phyloP scores from a whole-genome alignment of 2,113 vertebrate species.

The Electrona antarctica region DNA sequence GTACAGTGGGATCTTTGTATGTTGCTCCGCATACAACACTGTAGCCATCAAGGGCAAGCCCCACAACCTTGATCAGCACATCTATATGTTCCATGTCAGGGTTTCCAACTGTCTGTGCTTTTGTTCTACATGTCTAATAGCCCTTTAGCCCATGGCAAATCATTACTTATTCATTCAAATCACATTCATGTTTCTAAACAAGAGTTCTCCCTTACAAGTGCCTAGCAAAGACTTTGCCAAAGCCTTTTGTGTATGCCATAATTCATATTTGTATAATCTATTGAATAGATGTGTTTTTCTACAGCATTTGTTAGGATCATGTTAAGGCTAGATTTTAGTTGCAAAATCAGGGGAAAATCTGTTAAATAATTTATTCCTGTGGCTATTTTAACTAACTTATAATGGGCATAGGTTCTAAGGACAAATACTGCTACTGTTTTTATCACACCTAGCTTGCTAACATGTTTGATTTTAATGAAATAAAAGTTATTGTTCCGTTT shows the following conservation, averaged over 20 bases:
- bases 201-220: background rate
- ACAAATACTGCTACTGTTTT: background rate
- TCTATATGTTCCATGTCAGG: background rate
- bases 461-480: too few relatives aligned
- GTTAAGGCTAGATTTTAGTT: background rate
- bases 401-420: background rate
- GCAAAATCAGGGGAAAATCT: background rate
- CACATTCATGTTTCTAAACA: background rate
- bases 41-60: too few relatives aligned
- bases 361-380: background rate
- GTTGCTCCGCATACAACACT: too few relatives aligned
- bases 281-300: slow-evolving; percentile 35
- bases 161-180: background rate
- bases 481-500: background rate
- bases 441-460: too few relatives aligned
- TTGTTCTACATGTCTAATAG: background rate
- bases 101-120: too few relatives aligned
- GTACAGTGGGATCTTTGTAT: too few relatives aligned
- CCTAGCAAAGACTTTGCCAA: background rate
- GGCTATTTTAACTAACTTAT: background rate
- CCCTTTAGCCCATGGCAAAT: background rate
- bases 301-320: slow-evolving; percentile 15
- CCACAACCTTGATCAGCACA: too few relatives aligned
- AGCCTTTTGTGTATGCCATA: too few relatives aligned
- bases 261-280: slow-evolving; percentile 18